Evolutionary conservation across 2,888 invertebrate genomes (phyloP), one percentile per base, ranked within the genome.

Genomic region (Drosophila anomelani): DNA sequence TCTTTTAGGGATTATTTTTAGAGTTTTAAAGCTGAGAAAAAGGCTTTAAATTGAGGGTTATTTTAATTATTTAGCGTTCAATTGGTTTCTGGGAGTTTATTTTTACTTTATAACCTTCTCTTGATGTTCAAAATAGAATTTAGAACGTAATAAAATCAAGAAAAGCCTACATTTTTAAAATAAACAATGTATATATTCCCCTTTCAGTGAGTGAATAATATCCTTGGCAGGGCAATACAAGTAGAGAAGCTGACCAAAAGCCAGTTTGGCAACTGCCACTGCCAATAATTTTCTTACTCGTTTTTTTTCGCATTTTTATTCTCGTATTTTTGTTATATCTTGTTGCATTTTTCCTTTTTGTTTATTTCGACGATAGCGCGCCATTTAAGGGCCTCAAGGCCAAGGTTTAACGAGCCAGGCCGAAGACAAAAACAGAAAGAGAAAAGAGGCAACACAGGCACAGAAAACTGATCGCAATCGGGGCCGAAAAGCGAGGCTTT

Each of bases 361-460:
- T 54, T 49, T 47, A 51, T 58, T 47, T 67, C 36, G 20, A 49
- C 41, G 64, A 64, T 64, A 78, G 75, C 76, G 77, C 71, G 59
- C 87, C 84, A 87, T 88, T 90, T 89, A 90, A 90, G 90, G 90
- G 90, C 89, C 85, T 90, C 90, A 90, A 90, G 90, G 90, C 90
- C 90, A 90, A 90, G 91, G 90, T 90, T 90, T 90, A 80, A 76
- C 76, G 64, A 69, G 70, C 63, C 55, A 44, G 43, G 43, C 36
- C 69, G 17, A 56, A 56, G 57, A 71, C 59, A 62, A 60, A 75
- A 76, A 58, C 61, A 63, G 39, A 59, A 49, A 47, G 34, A 56
- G 29, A 67, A 59, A 68, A 69, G 56, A 68, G 56, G 43, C 46
- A 53, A 75, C 72, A 73, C 55, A 75, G 70, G 71, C 55, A 77